Evolutionary conservation across 2,888 invertebrate genomes (phyloP).

Genomic region (Spisula solida): DNA sequence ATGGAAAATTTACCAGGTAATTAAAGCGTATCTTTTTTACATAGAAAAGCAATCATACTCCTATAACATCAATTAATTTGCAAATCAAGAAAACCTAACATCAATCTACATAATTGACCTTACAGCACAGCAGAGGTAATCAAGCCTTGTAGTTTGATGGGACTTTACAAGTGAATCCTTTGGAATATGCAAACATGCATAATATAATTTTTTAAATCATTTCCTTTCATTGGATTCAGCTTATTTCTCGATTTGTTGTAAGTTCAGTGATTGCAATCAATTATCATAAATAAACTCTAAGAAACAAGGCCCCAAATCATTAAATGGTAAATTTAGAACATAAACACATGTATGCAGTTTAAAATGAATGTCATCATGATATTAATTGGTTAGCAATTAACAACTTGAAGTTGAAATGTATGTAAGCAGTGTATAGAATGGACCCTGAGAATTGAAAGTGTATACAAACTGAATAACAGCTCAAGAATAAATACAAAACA

Average conservation of each 20-base stretch:
- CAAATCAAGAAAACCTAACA: too few species aligned
- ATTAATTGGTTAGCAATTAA: not conserved
- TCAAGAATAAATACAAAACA: conserved; percentile 12
- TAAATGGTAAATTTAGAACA: not conserved
- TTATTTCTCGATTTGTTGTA: too few species aligned
- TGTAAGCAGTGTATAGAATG: conserved; percentile 10
- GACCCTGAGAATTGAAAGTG: conserved; percentile 13
- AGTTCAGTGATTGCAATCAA: not conserved
- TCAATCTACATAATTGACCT: too few species aligned
- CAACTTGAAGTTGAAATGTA: conserved; percentile 10
- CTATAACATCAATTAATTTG: too few species aligned
- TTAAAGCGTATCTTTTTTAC: not conserved
- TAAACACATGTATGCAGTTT: not conserved
- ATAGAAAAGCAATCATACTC: not conserved
- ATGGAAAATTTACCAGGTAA: not conserved
- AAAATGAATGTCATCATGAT: not conserved
- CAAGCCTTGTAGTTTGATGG: too few species aligned
- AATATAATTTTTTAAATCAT: too few species aligned
- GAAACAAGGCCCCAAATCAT: conserved; percentile 9
- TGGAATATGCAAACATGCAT: not conserved
- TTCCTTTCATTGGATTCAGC: too few species aligned
- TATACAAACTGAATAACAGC: conserved; percentile 5
- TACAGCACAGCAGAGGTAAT: too few species aligned
- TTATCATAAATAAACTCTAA: not conserved
- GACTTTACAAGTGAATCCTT: too few species aligned